Conservation (phyloP, 2,888 invertebrate genomes). For the Pinctada fucata region DNA sequence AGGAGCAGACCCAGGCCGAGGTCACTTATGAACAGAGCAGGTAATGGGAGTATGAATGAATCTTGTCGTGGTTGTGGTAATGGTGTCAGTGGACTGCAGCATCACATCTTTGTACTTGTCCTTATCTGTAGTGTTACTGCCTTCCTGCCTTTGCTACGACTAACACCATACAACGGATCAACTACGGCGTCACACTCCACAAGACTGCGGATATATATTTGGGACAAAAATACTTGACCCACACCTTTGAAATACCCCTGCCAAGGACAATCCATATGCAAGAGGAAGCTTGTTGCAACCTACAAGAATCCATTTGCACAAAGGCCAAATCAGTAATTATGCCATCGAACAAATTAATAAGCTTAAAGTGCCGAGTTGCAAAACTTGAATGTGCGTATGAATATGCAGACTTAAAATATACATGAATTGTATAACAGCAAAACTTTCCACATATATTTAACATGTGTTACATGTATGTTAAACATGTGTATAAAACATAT, state of each 20-base stretch:
- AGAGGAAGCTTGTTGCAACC: neutral
- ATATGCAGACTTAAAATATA: no score
- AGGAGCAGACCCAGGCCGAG: no score
- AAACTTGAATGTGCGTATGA: no score
- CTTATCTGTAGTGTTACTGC: neutral
- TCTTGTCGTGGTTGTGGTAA: no score
- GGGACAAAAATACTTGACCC: slow-evolving; percentile 34
- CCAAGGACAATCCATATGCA: slow-evolving; percentile 12
- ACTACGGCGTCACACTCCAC: neutral
- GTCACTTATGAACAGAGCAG: no score
- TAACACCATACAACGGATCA: neutral
- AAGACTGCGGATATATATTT: neutral
- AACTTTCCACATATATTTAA: no score
- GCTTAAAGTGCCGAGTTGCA: neutral
- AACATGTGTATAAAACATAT: neutral
- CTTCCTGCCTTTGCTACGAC: neutral
- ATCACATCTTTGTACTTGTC: neutral
- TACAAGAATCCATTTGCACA: neutral
- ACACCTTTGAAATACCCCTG: slow-evolving; percentile 37
- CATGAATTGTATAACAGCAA: no score
- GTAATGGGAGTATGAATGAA: no score
- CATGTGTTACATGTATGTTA: no score
- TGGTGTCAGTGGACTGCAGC: neutral
- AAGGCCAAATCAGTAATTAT: slow-evolving; percentile 2
- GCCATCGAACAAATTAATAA: neutral